phyloP scores from a whole-genome alignment of 2,888 invertebrate genomes.

The Adela reaumurella region DNA sequence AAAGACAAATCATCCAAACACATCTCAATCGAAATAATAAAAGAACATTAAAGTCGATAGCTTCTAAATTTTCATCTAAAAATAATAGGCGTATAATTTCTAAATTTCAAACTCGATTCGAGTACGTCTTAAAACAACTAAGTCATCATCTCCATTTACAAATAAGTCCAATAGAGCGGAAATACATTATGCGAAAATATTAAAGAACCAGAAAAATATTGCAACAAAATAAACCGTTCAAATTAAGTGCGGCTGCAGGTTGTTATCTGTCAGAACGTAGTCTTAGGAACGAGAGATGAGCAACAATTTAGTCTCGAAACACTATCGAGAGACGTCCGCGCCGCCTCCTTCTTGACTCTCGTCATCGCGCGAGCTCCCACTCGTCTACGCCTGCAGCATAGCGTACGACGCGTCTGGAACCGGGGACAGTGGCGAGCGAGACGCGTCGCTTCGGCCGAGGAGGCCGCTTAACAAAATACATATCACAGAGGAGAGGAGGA shows the following conservation, averaged over 20 bases:
- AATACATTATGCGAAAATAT: too few relatives aligned
- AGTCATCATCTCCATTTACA: too few relatives aligned
- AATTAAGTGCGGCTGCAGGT: not conserved
- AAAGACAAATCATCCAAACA: too few relatives aligned
- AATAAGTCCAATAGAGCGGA: too few relatives aligned
- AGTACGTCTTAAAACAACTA: too few relatives aligned
- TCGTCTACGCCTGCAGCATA: too few relatives aligned
- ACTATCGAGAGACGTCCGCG: not conserved
- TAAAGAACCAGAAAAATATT: not conserved
- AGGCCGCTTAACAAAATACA: not conserved
- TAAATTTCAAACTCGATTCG: too few relatives aligned
- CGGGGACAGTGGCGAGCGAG: too few relatives aligned
- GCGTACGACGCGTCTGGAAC: too few relatives aligned
- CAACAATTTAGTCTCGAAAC: not conserved
- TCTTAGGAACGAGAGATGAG: not conserved
- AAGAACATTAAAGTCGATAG: constrained; percentile 48
- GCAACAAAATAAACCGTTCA: not conserved
- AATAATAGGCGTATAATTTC: not conserved
- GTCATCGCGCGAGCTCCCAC: too few relatives aligned
- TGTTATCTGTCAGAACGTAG: not conserved
- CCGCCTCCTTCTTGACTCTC: not conserved
- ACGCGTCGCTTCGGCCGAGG: too few relatives aligned
- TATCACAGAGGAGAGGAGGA: not conserved
- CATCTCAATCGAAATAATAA: constrained; percentile 47
- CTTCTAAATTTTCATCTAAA: not conserved